Percentiles rank a stretch among this genome's conserved stretches.
These are phyloP conservation scores for Caenorhabditis briggsae DNA, from an alignment of 1,140 invertebrate species.

Conservation along the genomic window DNA sequence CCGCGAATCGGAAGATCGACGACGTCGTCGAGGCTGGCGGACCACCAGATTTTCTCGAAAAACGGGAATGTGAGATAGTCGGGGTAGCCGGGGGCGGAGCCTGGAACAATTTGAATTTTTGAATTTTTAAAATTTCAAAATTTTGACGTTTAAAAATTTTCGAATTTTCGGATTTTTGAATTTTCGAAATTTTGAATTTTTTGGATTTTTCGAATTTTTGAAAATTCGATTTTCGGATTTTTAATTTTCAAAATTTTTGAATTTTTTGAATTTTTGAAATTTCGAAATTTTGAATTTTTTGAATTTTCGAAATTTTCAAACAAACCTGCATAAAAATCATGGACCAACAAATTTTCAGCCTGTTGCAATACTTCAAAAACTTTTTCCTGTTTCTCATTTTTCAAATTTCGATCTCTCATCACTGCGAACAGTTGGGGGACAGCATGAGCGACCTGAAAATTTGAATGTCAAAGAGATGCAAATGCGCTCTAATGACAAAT, in stretches of 20 bases:
- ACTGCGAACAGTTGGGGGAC: background rate
- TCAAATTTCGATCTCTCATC: background rate
- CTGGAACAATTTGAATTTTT: constrained; percentile 10
- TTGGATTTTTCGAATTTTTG: no score
- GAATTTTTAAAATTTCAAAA: no score
- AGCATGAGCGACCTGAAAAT: constrained; percentile 3
- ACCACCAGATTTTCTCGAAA: constrained; percentile 25
- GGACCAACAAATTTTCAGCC: constrained; percentile 17
- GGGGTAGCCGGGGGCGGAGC: constrained; percentile 35
- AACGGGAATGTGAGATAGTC: constrained; percentile 42
- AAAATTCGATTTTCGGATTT: no score
- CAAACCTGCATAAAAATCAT: constrained; percentile 57
- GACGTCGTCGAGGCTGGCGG: background rate
- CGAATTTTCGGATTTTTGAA: no score
- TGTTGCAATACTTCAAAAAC: constrained; percentile 31
- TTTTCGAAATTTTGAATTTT: no score
- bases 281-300: no score
- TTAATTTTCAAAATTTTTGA: no score
- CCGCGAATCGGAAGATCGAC: background rate
- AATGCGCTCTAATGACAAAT: no score
- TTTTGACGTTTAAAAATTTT: no score
- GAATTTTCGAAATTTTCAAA: background rate
- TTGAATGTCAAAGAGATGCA: background rate
- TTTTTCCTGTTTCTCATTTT: constrained; percentile 45
- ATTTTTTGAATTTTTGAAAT: no score